These are phyloP conservation scores for Erythrocercus mccallii DNA, from an alignment of 2,113 vertebrate genomes.

Conservation along the genomic window DNA sequence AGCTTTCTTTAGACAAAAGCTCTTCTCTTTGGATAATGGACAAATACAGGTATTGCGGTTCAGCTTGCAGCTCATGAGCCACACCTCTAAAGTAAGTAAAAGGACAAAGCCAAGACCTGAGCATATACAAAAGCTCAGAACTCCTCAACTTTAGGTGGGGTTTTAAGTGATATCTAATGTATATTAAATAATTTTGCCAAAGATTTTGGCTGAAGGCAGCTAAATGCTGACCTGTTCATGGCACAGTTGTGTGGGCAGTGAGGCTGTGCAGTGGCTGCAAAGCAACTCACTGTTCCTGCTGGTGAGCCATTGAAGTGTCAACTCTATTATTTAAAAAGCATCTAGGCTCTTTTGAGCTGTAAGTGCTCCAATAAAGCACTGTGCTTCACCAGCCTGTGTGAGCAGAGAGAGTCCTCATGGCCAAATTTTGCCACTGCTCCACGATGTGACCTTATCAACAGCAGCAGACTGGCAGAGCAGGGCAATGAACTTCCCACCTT, in stretches of 20 bases:
- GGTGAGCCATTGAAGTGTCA: background rate
- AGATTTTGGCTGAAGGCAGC: background rate
- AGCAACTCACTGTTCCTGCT: background rate
- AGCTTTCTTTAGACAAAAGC: background rate
- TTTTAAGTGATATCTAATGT: background rate
- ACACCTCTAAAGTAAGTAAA: background rate
- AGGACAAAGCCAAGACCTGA: background rate
- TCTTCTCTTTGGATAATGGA: background rate
- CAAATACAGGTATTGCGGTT: background rate
- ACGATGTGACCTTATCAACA: fast-evolving
- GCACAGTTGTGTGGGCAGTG: background rate
- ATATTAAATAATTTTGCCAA: background rate
- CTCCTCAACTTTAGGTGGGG: background rate
- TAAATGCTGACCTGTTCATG: background rate
- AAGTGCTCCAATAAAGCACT: background rate
- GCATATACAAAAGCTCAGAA: background rate
- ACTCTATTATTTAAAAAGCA: background rate
- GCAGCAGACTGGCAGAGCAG: background rate
- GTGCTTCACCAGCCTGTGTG: background rate
- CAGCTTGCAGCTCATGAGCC: background rate
- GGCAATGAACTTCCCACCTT: background rate
- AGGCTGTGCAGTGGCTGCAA: background rate
- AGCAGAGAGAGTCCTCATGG: background rate
- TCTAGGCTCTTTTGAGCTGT: background rate
- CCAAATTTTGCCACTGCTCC: background rate